Conservation (phyloP, 2,797 vertebrate genomes). For the Lithobates pipiens region DNA sequence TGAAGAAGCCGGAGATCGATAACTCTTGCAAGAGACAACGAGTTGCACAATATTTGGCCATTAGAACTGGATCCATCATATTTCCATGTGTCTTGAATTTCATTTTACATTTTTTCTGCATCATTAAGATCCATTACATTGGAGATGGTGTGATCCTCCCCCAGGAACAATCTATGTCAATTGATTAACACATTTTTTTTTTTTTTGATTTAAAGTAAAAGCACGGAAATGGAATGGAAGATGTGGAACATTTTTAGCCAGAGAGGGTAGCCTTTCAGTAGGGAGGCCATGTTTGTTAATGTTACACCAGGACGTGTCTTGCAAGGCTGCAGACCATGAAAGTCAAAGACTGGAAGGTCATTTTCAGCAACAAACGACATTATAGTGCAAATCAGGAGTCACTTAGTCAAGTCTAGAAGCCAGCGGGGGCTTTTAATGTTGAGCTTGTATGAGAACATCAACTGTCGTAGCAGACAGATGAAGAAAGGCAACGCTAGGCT, state of each 20-base stretch:
- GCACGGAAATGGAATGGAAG: background rate
- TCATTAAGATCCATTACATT: constrained; percentile 33
- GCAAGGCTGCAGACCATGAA: constrained; percentile 10
- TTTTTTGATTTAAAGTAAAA: constrained; percentile 4
- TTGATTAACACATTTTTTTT: constrained; percentile 26
- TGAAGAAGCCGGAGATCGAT: constrained; percentile 22
- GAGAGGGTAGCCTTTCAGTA: background rate
- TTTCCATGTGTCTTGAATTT: constrained; percentile 27
- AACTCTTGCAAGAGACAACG: background rate
- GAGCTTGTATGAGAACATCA: too few relatives aligned
- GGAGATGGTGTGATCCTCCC: constrained; percentile 9
- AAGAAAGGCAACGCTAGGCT: too few relatives aligned
- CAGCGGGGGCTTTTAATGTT: too few relatives aligned
- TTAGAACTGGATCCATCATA: constrained; percentile 35
- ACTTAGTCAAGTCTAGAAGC: too few relatives aligned
- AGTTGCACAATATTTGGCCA: background rate
- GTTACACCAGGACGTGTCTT: background rate
- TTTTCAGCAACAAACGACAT: background rate
- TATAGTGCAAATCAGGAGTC: too few relatives aligned
- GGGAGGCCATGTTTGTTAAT: background rate
- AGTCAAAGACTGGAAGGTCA: constrained; percentile 4
- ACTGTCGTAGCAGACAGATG: too few relatives aligned
- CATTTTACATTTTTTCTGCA: constrained; percentile 36
- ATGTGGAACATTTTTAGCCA: background rate
- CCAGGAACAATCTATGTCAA: constrained; percentile 3